These are phyloP conservation scores for Spodoptera littoralis DNA, from an alignment of 2,888 invertebrate species.

Conservation along the genomic window DNA sequence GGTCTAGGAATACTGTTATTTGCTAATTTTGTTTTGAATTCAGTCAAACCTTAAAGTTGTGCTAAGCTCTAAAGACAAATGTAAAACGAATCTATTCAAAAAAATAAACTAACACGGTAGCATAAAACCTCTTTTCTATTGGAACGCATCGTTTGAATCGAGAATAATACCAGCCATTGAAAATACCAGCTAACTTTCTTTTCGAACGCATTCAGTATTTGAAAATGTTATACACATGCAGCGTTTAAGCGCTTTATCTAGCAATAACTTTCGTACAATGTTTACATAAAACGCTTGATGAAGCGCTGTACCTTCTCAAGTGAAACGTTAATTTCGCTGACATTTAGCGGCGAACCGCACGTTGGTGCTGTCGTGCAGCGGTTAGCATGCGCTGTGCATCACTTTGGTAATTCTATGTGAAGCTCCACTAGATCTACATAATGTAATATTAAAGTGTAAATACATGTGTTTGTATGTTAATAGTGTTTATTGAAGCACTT, in stretches of 20 bases:
- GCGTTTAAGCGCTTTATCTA: constrained; percentile 27
- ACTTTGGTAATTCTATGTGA: constrained; percentile 39
- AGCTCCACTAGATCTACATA: constrained; percentile 9
- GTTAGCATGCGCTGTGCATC: constrained; percentile 43
- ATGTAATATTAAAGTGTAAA: neutral
- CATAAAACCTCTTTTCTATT: constrained; percentile 8
- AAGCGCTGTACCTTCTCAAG: constrained; percentile 46
- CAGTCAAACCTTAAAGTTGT: neutral
- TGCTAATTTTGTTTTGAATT: neutral
- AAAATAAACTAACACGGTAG: neutral
- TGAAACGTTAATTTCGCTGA: constrained; percentile 62
- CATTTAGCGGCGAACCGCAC: constrained; percentile 58
- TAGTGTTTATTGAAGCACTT: constrained; percentile 10
- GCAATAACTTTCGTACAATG: constrained; percentile 7
- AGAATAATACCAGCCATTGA: constrained; percentile 25
- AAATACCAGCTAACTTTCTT: constrained; percentile 37
- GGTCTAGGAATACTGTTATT: neutral
- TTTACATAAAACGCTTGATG: constrained; percentile 44
- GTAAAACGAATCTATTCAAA: neutral
- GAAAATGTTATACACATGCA: neutral
- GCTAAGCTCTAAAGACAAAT: constrained; percentile 2
- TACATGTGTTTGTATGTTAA: constrained; percentile 7
- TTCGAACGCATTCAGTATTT: constrained; percentile 28
- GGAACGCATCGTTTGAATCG: constrained; percentile 42
- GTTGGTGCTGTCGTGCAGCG: constrained; percentile 48